Evolutionary conservation across 2,113 vertebrate species (phyloP), one percentile per base, ranked within the genome.

Genomic region (Myotis lucifugus): DNA sequence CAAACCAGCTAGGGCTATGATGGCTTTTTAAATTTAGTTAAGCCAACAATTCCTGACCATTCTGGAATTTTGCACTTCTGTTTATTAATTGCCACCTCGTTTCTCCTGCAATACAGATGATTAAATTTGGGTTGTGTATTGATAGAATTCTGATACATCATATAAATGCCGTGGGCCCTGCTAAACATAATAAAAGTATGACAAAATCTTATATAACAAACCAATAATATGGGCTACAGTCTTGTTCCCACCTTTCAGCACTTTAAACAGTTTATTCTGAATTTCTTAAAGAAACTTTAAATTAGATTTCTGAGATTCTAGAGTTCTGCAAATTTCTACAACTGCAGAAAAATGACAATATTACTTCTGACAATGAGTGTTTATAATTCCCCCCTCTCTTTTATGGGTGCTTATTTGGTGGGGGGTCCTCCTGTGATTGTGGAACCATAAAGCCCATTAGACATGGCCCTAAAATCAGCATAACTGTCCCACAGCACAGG

Each of bases 141-240:
- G 40, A 52, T 29, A 52, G 52, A 90, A 77, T 87, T 90, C 42
- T 74, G 64, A 83, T 37, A 84, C 2, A 46, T 54, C 34, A 74
- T 19, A 88, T 29, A 32, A 54, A 54, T 54, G n/a, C 82, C 93
- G 84, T 27, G 21, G 78, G 79, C 42, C 42, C 34, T 88, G 66
- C 23, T 37, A 88, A 59, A 91, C 23, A 86, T 27, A 88, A 81
- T 54, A 74, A 83, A 92, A 94, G 34, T 69, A 81, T 32, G 50
- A 85, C 56, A 92, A 85, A 94, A 81, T 82, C 64, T 88, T 84
- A 83, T 2, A 21, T 48, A 94, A 61, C 56, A 76, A 82, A 79
- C 5, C 21, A 64, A 48, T 64, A 93, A 50, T 52, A 29, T 13
- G 10, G 37, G 37, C 50, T 40, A 54, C 42, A 81, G 54, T 72